Evolutionary conservation across 2,888 invertebrate genomes (phyloP).

Genomic region (Rhingia rostrata): DNA sequence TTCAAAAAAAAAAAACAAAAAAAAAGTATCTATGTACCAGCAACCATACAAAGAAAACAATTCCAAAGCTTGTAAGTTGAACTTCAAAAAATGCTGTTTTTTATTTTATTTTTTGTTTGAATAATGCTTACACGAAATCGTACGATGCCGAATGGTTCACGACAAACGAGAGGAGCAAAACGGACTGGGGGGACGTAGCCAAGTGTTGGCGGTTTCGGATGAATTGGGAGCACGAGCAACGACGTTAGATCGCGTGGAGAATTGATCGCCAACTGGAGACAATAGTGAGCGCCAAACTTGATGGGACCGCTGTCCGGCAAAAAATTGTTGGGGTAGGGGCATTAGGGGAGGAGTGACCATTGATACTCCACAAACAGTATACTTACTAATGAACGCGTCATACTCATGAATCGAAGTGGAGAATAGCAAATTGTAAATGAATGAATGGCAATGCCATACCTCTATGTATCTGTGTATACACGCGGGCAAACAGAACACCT

Average conservation of each 20-base stretch:
- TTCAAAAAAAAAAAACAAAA: slow-evolving; percentile 7
- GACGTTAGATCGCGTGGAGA: slow-evolving; percentile 50
- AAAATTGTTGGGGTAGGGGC: slow-evolving; percentile 19
- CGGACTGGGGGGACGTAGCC: slow-evolving; percentile 15
- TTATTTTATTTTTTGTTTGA: slow-evolving; percentile 8
- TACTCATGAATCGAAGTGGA: slow-evolving; percentile 19
- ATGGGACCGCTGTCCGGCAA: slow-evolving; percentile 56
- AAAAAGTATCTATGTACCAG: too few relatives aligned
- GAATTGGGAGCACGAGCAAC: slow-evolving; percentile 33
- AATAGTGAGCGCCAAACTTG: slow-evolving; percentile 12
- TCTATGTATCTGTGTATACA: neutral
- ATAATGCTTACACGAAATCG: slow-evolving; percentile 66
- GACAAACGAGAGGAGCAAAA: slow-evolving; percentile 20
- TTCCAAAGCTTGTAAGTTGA: neutral
- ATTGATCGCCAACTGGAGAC: slow-evolving; percentile 65
- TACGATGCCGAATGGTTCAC: slow-evolving; percentile 54
- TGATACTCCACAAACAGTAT: slow-evolving; percentile 12
- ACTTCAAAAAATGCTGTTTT: slow-evolving; percentile 5
- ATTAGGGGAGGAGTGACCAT: neutral
- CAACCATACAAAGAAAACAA: neutral
- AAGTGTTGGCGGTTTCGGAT: slow-evolving; percentile 33
- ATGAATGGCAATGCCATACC: slow-evolving; percentile 7
- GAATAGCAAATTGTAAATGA: slow-evolving; percentile 18
- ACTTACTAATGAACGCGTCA: neutral
- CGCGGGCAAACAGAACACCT: neutral